phyloP scores from a whole-genome alignment of 2,113 vertebrate species.

The Grammatotria lemairii region DNA sequence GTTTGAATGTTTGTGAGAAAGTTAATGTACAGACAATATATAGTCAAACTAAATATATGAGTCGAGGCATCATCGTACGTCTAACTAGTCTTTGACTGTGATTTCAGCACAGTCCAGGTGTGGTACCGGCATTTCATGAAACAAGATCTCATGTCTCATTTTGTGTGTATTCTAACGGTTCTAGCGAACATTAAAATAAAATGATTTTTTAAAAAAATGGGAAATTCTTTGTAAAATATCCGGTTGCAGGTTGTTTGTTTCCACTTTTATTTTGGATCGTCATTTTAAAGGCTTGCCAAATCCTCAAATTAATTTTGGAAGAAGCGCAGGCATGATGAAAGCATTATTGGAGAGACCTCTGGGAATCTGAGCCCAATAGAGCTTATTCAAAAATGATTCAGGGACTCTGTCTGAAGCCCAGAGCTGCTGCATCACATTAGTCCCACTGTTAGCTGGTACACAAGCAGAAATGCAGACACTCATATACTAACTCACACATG shows the following conservation, averaged over 20 bases:
- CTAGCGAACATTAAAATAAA: background rate
- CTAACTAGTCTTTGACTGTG: background rate
- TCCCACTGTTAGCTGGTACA: background rate
- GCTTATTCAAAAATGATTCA: conserved; percentile 39
- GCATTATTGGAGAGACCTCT: conserved; percentile 18
- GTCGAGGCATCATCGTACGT: background rate
- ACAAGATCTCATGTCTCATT: background rate
- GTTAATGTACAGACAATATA: background rate
- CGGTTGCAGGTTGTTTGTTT: background rate
- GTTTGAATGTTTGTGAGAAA: background rate
- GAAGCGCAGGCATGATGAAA: background rate
- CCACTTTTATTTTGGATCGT: background rate
- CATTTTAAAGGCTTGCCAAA: background rate
- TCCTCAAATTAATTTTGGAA: conserved; percentile 19
- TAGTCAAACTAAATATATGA: background rate
- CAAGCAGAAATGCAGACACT: conserved; percentile 6
- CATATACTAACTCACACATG: background rate
- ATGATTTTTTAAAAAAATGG: rapidly evolving
- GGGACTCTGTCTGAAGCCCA: conserved; percentile 16
- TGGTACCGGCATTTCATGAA: background rate
- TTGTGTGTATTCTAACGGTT: background rate
- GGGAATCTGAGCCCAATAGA: conserved; percentile 3
- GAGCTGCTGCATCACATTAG: conserved; percentile 36
- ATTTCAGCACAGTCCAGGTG: background rate
- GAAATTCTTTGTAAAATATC: background rate